Conservation (phyloP, 2,797 vertebrate species). For the Loris lydekkerianus region DNA sequence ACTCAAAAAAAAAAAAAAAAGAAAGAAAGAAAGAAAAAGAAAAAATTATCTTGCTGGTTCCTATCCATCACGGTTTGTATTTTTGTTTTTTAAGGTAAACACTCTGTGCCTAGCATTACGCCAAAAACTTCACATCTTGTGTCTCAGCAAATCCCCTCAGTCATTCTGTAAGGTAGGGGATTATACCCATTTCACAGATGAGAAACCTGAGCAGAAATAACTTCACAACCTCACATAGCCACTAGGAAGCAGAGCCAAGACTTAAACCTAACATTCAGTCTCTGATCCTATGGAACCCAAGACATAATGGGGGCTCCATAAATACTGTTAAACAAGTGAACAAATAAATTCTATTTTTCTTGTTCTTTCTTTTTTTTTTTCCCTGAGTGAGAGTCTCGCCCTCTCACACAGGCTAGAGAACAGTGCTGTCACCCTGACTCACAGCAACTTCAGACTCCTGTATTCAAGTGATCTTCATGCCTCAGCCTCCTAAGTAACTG, state of each 20-base stretch:
- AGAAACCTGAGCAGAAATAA: neutral
- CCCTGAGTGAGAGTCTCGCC: too few species aligned
- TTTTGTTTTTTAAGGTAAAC: neutral
- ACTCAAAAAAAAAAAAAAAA: too few species aligned
- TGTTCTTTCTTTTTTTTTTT: too few species aligned
- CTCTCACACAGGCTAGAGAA: too few species aligned
- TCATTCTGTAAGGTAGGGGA: neutral
- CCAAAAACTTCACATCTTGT: neutral
- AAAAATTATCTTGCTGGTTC: neutral
- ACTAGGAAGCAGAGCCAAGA: neutral
- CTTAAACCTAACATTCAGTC: too few species aligned
- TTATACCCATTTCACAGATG: neutral
- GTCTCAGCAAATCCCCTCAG: neutral
- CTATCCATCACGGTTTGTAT: neutral
- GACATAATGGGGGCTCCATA: neutral
- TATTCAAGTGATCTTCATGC: too few species aligned
- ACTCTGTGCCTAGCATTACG: neutral
- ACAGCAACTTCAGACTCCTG: too few species aligned
- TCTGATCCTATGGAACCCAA: neutral
- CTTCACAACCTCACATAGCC: neutral
- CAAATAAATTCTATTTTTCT: too few species aligned
- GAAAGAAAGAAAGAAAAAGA: too few species aligned
- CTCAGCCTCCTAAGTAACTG: too few species aligned
- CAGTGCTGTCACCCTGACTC: too few species aligned
- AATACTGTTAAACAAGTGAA: neutral